Percentiles rank a stretch among this genome's conserved stretches.
Conservation (phyloP, 1,140 invertebrate genomes). For the Periplaneta americana region DNA sequence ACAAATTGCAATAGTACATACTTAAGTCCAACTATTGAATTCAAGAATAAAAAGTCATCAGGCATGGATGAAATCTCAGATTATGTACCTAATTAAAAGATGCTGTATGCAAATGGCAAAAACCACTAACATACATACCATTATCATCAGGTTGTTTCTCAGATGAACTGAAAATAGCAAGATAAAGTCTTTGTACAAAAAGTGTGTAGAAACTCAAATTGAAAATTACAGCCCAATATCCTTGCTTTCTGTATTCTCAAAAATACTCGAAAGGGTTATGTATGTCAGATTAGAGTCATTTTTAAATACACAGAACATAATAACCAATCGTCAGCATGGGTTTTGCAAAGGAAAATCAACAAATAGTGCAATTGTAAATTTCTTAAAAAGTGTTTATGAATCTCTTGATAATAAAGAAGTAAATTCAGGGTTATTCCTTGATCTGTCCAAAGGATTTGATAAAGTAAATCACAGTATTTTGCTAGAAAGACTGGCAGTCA, state of each 20-base stretch:
- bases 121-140: background rate
- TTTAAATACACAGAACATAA: no score
- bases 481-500: background rate
- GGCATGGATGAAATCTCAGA: background rate
- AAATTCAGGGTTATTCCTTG: background rate
- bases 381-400: background rate
- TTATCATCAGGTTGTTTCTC: background rate
- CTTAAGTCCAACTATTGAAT: background rate
- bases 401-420: background rate
- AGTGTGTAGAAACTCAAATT: background rate
- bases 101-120: background rate
- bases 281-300: background rate
- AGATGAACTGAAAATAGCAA: background rate
- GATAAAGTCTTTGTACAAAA: background rate
- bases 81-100: background rate
- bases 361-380: background rate
- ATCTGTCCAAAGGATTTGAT: background rate
- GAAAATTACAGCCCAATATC: background rate
- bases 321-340: no score
- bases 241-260: no score
- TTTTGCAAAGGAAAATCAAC: no score
- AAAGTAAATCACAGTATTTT: background rate
- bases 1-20: background rate
- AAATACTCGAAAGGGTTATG: background rate
- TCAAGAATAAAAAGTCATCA: background rate